Evolutionary conservation across 2,797 vertebrate species (phyloP).

Genomic region (Anguilla marmorata): DNA sequence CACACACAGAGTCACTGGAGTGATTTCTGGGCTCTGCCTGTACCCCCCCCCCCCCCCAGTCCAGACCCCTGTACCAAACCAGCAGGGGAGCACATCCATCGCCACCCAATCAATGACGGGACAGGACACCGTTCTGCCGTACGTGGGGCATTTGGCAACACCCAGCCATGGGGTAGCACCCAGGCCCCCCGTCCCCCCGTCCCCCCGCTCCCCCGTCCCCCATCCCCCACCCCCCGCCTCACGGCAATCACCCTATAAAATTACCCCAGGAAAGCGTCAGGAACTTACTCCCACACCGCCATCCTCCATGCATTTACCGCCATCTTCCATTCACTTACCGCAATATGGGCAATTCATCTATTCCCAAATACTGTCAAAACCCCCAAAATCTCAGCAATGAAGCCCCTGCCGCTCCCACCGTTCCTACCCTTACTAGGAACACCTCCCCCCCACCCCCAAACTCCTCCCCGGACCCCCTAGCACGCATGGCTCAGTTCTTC

Average conservation of each 20-base stretch:
- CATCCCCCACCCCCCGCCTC: background rate
- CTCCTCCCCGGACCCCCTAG: background rate
- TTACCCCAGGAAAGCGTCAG: background rate
- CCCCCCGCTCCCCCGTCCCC: background rate
- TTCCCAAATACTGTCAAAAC: conserved; percentile 23
- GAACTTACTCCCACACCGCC: background rate
- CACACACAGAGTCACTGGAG: background rate
- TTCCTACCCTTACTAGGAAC: background rate
- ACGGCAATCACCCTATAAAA: background rate
- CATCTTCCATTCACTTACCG: conserved; percentile 48
- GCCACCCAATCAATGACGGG: background rate
- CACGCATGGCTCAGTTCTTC: conserved; percentile 78
- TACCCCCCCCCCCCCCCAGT: background rate
- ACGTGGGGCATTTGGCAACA: background rate
- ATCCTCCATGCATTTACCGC: background rate
- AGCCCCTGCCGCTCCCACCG: background rate
- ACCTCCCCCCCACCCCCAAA: background rate
- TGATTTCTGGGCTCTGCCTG: background rate
- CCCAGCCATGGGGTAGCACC: background rate
- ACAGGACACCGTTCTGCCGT: background rate
- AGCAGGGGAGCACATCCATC: background rate
- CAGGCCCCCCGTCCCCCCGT: background rate
- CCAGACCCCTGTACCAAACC: background rate
- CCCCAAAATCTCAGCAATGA: background rate
- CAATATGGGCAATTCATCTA: conserved; percentile 67